phyloP scores from a whole-genome alignment of 2,797 vertebrate genomes.

The Cryptoprocta ferox region DNA sequence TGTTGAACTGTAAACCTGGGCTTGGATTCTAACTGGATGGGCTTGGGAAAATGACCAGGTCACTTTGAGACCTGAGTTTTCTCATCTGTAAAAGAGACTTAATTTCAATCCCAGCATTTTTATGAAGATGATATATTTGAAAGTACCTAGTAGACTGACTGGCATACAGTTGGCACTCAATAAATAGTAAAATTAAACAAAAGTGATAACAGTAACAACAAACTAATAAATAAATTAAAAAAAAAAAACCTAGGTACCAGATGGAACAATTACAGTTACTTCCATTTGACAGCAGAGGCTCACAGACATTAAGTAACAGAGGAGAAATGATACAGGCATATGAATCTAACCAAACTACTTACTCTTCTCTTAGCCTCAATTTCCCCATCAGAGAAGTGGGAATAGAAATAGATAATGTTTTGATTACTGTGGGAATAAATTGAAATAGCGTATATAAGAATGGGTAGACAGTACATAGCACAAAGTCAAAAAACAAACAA shows the following conservation, averaged over 20 bases:
- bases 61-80: not conserved
- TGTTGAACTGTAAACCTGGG: not conserved
- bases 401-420: not conserved
- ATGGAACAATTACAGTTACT: not conserved
- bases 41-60: not conserved
- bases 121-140: not conserved
- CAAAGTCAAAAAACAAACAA: not conserved
- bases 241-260: not conserved
- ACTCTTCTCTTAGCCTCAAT: not conserved
- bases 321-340: not conserved
- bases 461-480: not conserved
- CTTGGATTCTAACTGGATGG: not conserved
- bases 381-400: not conserved
- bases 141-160: not conserved
- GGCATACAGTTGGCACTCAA: not conserved
- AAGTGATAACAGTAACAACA: not conserved
- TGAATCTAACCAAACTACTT: not conserved
- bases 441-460: not conserved
- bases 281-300: not conserved
- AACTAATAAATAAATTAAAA: not conserved
- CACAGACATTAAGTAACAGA: not conserved
- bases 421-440: not conserved
- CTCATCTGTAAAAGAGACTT: not conserved
- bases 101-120: not conserved
- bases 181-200: conserved; percentile 14